These are phyloP conservation scores for Triops cancriformis DNA, from an alignment of 1,140 invertebrate genomes.

Conservation along the genomic window DNA sequence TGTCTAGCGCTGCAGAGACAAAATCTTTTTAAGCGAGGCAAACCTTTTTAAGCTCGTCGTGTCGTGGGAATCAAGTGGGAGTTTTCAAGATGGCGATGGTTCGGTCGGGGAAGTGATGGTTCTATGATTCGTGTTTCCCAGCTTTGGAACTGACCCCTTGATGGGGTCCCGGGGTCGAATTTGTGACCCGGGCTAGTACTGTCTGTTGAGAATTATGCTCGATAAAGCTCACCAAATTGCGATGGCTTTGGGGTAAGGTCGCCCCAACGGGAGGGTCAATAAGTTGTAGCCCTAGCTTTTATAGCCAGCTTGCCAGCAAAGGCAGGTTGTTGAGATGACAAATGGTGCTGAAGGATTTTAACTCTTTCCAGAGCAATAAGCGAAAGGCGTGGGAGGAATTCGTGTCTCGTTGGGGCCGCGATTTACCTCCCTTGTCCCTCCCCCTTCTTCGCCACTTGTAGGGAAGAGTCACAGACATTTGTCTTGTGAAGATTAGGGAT, in stretches of 20 bases:
- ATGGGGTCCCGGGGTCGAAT: not conserved
- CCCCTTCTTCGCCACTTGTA: not conserved
- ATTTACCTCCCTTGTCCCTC: not conserved
- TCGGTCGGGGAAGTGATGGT: not conserved
- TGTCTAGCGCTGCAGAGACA: too few species aligned
- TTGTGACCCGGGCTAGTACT: not conserved
- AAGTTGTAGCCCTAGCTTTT: not conserved
- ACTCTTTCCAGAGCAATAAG: conserved; percentile 7
- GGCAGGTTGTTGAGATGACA: conserved; percentile 9
- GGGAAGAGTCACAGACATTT: not conserved
- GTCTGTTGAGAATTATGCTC: not conserved
- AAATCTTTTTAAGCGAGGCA: too few species aligned
- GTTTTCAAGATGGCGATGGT: not conserved
- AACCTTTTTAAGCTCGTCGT: not conserved
- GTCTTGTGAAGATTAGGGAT: not conserved
- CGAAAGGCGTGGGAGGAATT: not conserved
- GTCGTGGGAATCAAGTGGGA: not conserved
- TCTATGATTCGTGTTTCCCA: not conserved
- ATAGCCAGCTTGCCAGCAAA: not conserved
- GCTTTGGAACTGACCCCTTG: not conserved
- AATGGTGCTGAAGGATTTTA: conserved; percentile 6
- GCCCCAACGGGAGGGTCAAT: not conserved
- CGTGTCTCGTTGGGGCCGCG: not conserved
- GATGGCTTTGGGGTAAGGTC: not conserved
- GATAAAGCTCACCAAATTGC: conserved; percentile 6